Evolutionary conservation across 1,140 invertebrate genomes (phyloP).

Genomic region (Drosophila lacteicornis): DNA sequence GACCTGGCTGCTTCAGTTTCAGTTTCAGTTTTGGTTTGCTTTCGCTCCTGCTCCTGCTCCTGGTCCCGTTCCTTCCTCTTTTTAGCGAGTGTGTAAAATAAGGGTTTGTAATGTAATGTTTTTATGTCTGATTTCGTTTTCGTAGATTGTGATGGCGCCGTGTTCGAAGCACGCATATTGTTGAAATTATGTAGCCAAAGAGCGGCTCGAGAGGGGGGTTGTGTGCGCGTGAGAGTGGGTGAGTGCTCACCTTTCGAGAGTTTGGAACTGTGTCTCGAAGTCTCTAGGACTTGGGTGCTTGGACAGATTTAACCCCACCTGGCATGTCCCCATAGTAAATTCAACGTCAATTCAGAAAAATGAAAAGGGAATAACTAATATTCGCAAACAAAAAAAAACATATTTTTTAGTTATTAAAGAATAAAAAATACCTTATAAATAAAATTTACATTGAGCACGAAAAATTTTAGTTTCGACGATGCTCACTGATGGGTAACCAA

Average conservation of each 20-base stretch:
- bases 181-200: constrained; percentile 82
- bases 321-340: too few relatives aligned
- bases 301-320: too few relatives aligned
- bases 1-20: constrained; percentile 51
- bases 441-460: too few relatives aligned
- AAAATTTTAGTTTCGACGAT: too few relatives aligned
- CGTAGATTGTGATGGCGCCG: constrained; percentile 40
- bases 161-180: constrained; percentile 79
- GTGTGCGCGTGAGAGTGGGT: constrained; percentile 9
- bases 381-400: too few relatives aligned
- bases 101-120: constrained; percentile 85
- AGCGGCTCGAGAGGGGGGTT: constrained; percentile 10
- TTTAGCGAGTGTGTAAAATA: constrained; percentile 75
- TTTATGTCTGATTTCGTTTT: constrained; percentile 85
- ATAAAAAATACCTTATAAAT: too few relatives aligned
- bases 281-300: not conserved
- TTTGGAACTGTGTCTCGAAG: constrained; percentile 40
- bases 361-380: too few relatives aligned
- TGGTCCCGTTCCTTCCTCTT: constrained; percentile 44
- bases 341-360: too few relatives aligned
- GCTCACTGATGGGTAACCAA: too few relatives aligned
- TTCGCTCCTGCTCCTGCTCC: constrained; percentile 47
- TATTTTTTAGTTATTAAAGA: too few relatives aligned
- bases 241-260: constrained; percentile 72
- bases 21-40: constrained; percentile 71